phyloP scores from a whole-genome alignment of 2,888 invertebrate species.

The Caenorhabditis afra region DNA sequence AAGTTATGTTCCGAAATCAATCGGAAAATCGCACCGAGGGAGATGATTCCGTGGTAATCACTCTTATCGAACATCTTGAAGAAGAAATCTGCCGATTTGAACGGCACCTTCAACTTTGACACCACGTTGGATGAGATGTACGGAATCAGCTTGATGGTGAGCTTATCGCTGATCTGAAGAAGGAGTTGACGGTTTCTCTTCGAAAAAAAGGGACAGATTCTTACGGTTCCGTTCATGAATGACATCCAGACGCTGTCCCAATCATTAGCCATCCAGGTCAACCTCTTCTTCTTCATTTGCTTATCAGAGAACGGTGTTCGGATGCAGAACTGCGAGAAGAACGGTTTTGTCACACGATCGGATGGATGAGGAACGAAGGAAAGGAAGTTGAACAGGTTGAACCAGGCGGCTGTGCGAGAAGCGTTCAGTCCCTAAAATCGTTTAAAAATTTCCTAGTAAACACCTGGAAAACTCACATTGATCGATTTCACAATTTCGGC shows the following conservation, averaged over 20 bases:
- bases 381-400: conserved; percentile 60
- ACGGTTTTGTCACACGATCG: conserved; percentile 38
- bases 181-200: neutral
- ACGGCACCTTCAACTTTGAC: conserved; percentile 58
- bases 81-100: conserved; percentile 71
- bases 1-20: conserved; percentile 93
- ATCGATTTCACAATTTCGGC: conserved; percentile 35
- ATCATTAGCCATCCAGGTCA: conserved; percentile 32
- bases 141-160: conserved; percentile 63
- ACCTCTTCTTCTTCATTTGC: conserved; percentile 33
- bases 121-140: conserved; percentile 67
- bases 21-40: conserved; percentile 92
- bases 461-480: conserved; percentile 16
- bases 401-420: conserved; percentile 38
- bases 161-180: conserved; percentile 25
- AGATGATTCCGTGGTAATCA: conserved; percentile 86
- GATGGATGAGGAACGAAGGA: conserved; percentile 55
- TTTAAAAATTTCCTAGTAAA: neutral
- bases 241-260: conserved; percentile 60
- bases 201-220: too few relatives aligned
- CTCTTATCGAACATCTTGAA: conserved; percentile 84
- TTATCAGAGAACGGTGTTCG: conserved; percentile 35
- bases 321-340: conserved; percentile 48
- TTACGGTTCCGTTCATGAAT: conserved; percentile 48
- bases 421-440: conserved; percentile 32